Evolutionary conservation across 1,140 invertebrate genomes (phyloP), one percentile per base, ranked within the genome.

Genomic region (Papilio dardanus): DNA sequence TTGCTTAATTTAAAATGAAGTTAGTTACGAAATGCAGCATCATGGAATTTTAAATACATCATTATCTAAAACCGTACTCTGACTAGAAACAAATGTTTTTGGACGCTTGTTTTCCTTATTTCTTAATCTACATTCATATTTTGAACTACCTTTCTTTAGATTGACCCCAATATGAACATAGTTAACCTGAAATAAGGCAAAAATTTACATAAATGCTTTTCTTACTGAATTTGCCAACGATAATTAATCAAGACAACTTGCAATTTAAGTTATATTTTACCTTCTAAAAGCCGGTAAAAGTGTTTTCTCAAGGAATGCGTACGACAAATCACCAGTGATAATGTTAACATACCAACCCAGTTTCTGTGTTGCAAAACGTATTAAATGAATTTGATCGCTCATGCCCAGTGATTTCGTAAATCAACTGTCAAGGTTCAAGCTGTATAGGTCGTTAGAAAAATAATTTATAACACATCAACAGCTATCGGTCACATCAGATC

Each of bases 381-480:
- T 50, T 31, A 16, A 31, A 50, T 30, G 24, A 12, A 30, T 71
- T 71, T 71, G 50, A 71, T 30, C 50, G 14, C 68, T 71, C 30
- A 28, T n/a, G n/a, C 40, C 24, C 42, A 12, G 40, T 28, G 28
- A 24, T 71, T 31, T 50, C 24, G 40, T 71, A 71, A 71, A 71
- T 71, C 68, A 71, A 71, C 68, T 71, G 68, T 71, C 68, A 71
- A 71, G 42, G 19, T 71, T 46, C 68, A 50, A n/a, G 31, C 37
- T 71, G 40, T 71, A 46, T 24, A 30, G 68, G 40, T 40, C 68
- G 28, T 71, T 71, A 71, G 24, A 35, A 71, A 71, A 50, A 71
- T 71, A 71, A 71, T 71, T 71, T 71, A 71, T 71, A 46, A 71
- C 37, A 24, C 42, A 71, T 50, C 68, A 71, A 35, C 68, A 71